These are phyloP conservation scores for Nesidiocoris tenuis DNA, from an alignment of 2,888 invertebrate species.

Conservation along the genomic window DNA sequence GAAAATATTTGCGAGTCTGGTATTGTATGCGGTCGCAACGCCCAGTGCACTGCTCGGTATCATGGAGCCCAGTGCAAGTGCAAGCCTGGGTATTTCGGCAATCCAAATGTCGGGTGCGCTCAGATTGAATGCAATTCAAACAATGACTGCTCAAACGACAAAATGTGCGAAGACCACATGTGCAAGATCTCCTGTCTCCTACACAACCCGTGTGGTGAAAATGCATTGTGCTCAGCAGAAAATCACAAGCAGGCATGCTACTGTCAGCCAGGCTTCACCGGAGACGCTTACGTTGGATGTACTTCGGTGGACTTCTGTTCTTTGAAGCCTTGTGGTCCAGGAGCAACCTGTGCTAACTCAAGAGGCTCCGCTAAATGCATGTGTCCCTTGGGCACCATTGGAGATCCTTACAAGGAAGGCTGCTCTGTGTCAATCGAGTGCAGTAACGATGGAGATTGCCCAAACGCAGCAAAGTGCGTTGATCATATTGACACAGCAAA, in stretches of 20 bases:
- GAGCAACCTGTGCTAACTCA: constrained; percentile 76
- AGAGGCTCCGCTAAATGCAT: constrained; percentile 72
- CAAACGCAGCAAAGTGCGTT: constrained; percentile 73
- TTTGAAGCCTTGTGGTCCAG: constrained; percentile 75
- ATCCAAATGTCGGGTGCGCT: constrained; percentile 70
- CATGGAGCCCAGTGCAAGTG: constrained; percentile 78
- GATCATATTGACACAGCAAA: constrained; percentile 70
- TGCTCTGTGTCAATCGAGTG: constrained; percentile 82
- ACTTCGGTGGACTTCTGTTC: constrained; percentile 74
- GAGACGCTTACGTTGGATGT: constrained; percentile 72
- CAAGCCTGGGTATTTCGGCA: constrained; percentile 74
- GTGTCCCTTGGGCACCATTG: constrained; percentile 76
- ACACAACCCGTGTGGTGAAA: constrained; percentile 79
- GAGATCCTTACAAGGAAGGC: constrained; percentile 81
- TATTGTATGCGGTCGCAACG: constrained; percentile 76
- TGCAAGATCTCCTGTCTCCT: constrained; percentile 84
- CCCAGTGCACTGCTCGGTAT: constrained; percentile 70
- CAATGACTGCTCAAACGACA: constrained; percentile 75
- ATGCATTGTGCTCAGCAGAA: constrained; percentile 82
- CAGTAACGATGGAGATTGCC: constrained; percentile 75
- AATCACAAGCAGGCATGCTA: constrained; percentile 75
- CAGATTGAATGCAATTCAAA: constrained; percentile 73
- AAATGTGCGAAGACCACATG: constrained; percentile 76
- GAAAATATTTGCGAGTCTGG: constrained; percentile 70
- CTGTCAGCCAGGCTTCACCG: constrained; percentile 85